A percentile compares a stretch with the other conserved stretches of the same genome.
Conservation (phyloP, 2,113 vertebrate genomes). For the Oenanthe oenanthe region DNA sequence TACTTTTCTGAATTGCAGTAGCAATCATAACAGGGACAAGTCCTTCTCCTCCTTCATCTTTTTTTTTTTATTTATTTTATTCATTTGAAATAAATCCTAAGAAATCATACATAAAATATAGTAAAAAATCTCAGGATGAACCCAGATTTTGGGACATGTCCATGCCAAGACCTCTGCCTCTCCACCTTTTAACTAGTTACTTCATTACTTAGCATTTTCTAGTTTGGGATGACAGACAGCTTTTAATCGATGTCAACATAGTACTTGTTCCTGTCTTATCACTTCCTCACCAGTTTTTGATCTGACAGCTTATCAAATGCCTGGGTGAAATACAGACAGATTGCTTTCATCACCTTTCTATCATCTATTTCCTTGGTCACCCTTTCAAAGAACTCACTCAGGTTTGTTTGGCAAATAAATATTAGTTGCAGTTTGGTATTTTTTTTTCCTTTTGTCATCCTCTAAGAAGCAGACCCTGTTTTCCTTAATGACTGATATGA, state of each 20-base stretch:
- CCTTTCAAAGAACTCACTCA: neutral
- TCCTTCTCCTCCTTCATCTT: neutral
- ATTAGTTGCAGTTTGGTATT: neutral
- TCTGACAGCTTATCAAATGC: conserved; percentile 18
- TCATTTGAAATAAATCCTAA: neutral
- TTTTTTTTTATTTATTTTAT: neutral
- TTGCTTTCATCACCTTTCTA: conserved; percentile 26
- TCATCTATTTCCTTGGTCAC: conserved; percentile 22
- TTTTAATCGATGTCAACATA: conserved; percentile 17
- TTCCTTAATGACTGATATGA: neutral
- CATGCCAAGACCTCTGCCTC: neutral
- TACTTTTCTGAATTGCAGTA: neutral
- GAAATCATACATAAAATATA: neutral
- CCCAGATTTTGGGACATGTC: neutral
- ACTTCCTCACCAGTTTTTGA: conserved; percentile 17
- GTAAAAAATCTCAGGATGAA: neutral
- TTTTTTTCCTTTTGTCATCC: neutral
- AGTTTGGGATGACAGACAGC: neutral
- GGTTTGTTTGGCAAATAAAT: neutral
- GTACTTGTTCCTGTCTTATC: neutral
- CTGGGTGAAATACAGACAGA: conserved; percentile 6
- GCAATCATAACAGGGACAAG: neutral
- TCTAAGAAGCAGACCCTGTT: neutral
- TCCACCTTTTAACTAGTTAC: neutral
- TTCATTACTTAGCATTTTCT: neutral